Percentiles rank a stretch among this genome's conserved stretches.
Conservation (phyloP, 2,113 vertebrate genomes). For the Cardinalis cardinalis region DNA sequence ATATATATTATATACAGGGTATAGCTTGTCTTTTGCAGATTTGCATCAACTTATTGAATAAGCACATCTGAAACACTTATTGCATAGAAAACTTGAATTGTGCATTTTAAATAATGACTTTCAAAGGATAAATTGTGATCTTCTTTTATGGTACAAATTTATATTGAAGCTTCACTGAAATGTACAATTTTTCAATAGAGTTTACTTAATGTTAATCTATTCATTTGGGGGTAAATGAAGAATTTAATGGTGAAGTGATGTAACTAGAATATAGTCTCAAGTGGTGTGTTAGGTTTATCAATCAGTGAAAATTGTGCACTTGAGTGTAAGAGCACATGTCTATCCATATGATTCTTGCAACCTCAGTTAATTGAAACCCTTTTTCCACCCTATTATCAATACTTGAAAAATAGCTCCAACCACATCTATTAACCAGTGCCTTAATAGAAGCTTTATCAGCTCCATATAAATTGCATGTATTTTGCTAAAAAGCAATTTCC, state of each 20-base stretch:
- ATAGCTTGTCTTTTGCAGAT: neutral
- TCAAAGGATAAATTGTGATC: constrained; percentile 29
- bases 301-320: constrained; percentile 67
- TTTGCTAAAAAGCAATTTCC: constrained; percentile 39
- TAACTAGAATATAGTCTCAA: constrained; percentile 60
- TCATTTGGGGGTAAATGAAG: constrained; percentile 63
- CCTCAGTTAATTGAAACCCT: constrained; percentile 53
- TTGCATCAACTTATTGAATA: neutral
- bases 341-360: constrained; percentile 47
- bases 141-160: constrained; percentile 52
- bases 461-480: constrained; percentile 18
- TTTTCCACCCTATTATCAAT: constrained; percentile 61
- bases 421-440: constrained; percentile 39
- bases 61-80: neutral
- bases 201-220: constrained; percentile 60
- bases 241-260: constrained; percentile 46
- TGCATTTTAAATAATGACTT: constrained; percentile 21
- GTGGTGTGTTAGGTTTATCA: constrained; percentile 66
- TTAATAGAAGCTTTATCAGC: constrained; percentile 28
- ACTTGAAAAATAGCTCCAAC: constrained; percentile 60
- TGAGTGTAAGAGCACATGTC: constrained; percentile 43
- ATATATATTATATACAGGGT: neutral
- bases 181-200: constrained; percentile 28
- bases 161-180: constrained; percentile 45
- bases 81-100: neutral